Percentiles rank a stretch among this genome's conserved stretches.
Conservation (phyloP, 2,113 vertebrate species). For the Triplophysa tibetana region DNA sequence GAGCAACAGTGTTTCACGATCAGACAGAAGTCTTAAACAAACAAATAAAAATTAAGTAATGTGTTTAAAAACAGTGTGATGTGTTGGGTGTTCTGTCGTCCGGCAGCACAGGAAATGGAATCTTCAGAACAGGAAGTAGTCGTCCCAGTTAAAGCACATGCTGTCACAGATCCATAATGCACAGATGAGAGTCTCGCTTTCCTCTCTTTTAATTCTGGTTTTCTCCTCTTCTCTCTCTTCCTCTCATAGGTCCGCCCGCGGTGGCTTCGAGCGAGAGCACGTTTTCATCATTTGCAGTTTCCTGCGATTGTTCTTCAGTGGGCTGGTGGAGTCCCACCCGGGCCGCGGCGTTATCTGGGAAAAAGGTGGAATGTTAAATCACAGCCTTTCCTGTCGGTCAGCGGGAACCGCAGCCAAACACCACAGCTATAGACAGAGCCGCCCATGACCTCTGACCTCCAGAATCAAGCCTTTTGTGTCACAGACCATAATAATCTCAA, state of each 20-base stretch:
- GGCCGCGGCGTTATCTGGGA: slow-evolving; percentile 66
- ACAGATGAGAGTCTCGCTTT: not conserved
- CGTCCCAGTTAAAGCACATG: slow-evolving; percentile 48
- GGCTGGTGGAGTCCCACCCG: slow-evolving; percentile 60
- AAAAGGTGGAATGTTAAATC: slow-evolving; percentile 72
- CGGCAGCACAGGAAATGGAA: slow-evolving; percentile 49
- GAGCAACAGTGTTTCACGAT: no score
- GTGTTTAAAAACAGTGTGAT: not conserved
- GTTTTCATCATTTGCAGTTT: slow-evolving; percentile 71
- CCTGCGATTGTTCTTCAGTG: slow-evolving; percentile 73
- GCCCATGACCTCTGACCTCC: slow-evolving; percentile 42
- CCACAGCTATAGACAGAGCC: slow-evolving; percentile 53
- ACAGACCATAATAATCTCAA: not conserved
- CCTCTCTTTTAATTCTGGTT: not conserved
- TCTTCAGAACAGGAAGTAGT: slow-evolving; percentile 47
- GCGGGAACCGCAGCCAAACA: slow-evolving; percentile 54
- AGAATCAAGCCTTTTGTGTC: slow-evolving; percentile 8
- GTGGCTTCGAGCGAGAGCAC: slow-evolving; percentile 51
- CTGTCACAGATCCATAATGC: slow-evolving; percentile 29
- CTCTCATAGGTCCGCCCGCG: slow-evolving; percentile 24
- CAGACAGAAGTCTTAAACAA: no score
- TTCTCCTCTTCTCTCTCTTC: slow-evolving; percentile 1
- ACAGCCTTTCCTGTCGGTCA: slow-evolving; percentile 62
- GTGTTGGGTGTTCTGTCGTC: not conserved
- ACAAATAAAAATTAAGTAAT: no score